Percentiles rank a stretch among this genome's conserved stretches.
phyloP scores from a whole-genome alignment of 2,888 invertebrate genomes.

The Agonopterix arenella region DNA sequence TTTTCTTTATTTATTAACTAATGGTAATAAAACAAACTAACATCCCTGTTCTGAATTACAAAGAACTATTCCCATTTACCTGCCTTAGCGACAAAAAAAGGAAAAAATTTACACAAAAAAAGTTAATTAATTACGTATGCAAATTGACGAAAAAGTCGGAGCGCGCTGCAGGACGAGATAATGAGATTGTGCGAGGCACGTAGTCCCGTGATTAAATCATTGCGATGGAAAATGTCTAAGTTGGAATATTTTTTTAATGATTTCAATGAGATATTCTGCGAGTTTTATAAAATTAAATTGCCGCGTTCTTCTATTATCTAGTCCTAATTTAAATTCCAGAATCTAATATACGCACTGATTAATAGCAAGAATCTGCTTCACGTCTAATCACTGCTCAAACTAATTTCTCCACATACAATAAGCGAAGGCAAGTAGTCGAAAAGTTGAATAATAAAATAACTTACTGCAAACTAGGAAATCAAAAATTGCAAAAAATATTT shows the following conservation, averaged over 20 bases:
- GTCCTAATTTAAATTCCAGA: no score
- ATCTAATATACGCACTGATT: no score
- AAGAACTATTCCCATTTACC: constrained; percentile 35
- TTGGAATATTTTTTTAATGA: constrained; percentile 27
- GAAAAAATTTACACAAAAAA: constrained; percentile 25
- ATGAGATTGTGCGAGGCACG: constrained; percentile 63
- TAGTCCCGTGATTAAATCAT: constrained; percentile 58
- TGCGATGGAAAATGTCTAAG: constrained; percentile 39
- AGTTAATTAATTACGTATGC: constrained; percentile 73
- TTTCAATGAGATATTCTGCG: constrained; percentile 19
- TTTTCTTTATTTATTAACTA: neutral
- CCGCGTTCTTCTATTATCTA: neutral
- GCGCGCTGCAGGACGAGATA: constrained; percentile 50
- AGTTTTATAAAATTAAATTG: neutral
- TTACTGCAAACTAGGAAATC: no score
- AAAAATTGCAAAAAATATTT: no score
- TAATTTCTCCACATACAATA: no score
- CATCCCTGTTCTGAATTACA: neutral
- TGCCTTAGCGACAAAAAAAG: constrained; percentile 33
- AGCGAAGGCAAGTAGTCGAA: no score
- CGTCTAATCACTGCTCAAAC: no score
- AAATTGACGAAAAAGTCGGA: constrained; percentile 68
- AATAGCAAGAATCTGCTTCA: no score
- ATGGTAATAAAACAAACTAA: neutral
- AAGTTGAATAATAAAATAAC: no score